Conservation (phyloP, 2,888 invertebrate genomes). For the Lasioglossum villosulum region DNA sequence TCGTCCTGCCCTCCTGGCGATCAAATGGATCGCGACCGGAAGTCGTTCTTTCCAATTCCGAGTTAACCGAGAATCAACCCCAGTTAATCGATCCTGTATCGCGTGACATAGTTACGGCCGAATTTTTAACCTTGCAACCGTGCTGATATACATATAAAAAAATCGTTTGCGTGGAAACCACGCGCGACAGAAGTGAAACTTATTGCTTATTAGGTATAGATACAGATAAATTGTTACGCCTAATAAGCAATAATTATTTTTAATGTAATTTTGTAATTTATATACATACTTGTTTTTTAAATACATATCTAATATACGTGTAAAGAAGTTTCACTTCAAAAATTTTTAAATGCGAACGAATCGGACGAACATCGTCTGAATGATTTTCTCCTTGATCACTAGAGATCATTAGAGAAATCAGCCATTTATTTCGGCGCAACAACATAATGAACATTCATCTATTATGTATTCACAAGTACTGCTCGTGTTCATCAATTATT, state of each 20-base stretch:
- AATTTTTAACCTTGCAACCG: not conserved
- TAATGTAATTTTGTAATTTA: too few relatives aligned
- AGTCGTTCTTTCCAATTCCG: not conserved
- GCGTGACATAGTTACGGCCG: not conserved
- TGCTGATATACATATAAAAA: too few relatives aligned
- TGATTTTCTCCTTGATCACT: not conserved
- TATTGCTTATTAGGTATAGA: too few relatives aligned
- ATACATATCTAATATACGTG: too few relatives aligned
- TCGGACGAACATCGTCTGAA: too few relatives aligned
- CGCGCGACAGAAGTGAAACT: too few relatives aligned
- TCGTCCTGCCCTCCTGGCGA: not conserved
- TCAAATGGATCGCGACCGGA: not conserved
- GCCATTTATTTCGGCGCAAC: not conserved
- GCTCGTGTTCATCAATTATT: conserved; percentile 2
- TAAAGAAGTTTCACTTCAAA: too few relatives aligned
- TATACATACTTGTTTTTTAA: too few relatives aligned
- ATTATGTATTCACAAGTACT: not conserved
- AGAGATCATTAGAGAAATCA: not conserved
- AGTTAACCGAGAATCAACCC: not conserved
- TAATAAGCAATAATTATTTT: too few relatives aligned
- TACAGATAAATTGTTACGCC: too few relatives aligned
- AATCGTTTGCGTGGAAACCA: too few relatives aligned
- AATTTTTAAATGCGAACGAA: too few relatives aligned
- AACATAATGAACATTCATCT: not conserved
- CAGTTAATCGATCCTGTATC: not conserved